These are phyloP conservation scores for Saccostrea echinata DNA, from an alignment of 1,140 invertebrate genomes.

Conservation along the genomic window DNA sequence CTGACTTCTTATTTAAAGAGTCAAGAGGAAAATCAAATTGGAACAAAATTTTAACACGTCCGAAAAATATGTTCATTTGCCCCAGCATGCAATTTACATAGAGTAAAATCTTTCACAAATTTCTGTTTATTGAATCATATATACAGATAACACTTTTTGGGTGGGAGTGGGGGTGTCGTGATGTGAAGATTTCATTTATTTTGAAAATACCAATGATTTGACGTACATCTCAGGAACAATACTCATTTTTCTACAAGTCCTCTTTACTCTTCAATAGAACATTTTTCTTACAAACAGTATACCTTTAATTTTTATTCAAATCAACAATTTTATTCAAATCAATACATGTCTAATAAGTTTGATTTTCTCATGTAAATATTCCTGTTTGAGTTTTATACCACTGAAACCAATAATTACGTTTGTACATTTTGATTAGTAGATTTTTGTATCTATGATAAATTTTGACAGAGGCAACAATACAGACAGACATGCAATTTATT, in stretches of 20 bases:
- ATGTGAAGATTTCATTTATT: not conserved
- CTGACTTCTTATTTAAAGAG: not conserved
- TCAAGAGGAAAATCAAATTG: not conserved
- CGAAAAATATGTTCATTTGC: not conserved
- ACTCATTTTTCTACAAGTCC: not conserved
- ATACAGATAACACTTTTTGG: not conserved
- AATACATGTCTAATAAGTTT: too few relatives aligned
- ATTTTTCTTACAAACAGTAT: not conserved
- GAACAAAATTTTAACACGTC: not conserved
- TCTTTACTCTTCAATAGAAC: not conserved
- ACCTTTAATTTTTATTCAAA: too few relatives aligned
- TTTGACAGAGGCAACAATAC: too few relatives aligned
- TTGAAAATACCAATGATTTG: not conserved
- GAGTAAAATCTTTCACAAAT: not conserved
- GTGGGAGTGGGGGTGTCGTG: not conserved
- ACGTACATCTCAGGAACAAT: not conserved
- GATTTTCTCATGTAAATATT: too few relatives aligned
- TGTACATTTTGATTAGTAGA: too few relatives aligned
- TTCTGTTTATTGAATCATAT: not conserved
- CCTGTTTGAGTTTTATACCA: too few relatives aligned
- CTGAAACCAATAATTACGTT: too few relatives aligned
- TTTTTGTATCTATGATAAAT: too few relatives aligned
- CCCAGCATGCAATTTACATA: not conserved
- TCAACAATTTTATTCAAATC: too few relatives aligned
- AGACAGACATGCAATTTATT: too few relatives aligned